Conservation (phyloP, 2,797 vertebrate species). For the Coranthus polyacanthus region DNA sequence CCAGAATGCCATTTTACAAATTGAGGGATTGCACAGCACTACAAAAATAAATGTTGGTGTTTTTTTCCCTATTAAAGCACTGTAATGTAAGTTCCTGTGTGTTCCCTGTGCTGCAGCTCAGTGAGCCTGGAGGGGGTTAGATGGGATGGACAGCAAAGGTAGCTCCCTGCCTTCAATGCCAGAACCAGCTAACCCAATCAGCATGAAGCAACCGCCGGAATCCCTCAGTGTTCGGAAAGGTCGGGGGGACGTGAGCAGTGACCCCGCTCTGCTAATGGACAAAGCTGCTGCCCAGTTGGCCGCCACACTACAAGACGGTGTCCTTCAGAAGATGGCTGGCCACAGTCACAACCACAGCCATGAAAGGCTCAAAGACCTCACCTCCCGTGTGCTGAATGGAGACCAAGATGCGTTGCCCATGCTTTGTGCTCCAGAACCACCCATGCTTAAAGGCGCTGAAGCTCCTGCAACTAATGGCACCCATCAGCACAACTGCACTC, state of each 20-base stretch:
- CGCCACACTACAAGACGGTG: conserved; percentile 90
- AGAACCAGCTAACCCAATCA: conserved; percentile 88
- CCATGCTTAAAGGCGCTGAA: conserved; percentile 87
- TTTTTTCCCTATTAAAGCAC: conserved; percentile 15
- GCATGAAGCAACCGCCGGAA: conserved; percentile 96
- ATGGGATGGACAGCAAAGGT: conserved; percentile 90
- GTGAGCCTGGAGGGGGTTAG: conserved; percentile 78
- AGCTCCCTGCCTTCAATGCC: conserved; percentile 89
- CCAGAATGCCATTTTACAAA: conserved; percentile 33
- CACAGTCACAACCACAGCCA: conserved; percentile 87
- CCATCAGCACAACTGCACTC: conserved; percentile 87
- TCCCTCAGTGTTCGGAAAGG: conserved; percentile 87
- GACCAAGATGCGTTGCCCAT: conserved; percentile 90
- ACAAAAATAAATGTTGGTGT: background rate
- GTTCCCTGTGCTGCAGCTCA: conserved; percentile 74
- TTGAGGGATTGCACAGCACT: background rate
- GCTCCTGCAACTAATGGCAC: conserved; percentile 81
- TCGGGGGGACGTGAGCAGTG: conserved; percentile 88
- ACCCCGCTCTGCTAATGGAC: conserved; percentile 91
- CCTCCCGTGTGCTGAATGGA: conserved; percentile 93
- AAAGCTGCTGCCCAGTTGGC: conserved; percentile 90
- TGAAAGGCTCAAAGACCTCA: conserved; percentile 94
- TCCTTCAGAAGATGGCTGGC: conserved; percentile 91
- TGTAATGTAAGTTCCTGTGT: conserved; percentile 45
- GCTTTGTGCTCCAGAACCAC: conserved; percentile 85